Conservation (phyloP, 2,888 invertebrate species). For the Nemotelus nigrinus region DNA sequence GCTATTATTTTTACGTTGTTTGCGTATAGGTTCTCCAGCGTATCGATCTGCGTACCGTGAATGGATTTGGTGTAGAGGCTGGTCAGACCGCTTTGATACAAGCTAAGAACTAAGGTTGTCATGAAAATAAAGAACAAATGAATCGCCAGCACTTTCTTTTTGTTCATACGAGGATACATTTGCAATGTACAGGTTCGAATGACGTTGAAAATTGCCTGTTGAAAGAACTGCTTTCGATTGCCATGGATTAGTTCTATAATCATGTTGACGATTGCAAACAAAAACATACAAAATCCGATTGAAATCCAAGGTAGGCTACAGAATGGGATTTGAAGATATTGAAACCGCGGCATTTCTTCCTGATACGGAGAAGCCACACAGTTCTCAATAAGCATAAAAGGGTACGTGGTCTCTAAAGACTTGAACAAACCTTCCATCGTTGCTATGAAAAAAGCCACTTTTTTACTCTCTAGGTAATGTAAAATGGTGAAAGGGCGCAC, state of each 20-base stretch:
- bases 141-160: background rate
- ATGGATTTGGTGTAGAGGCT: background rate
- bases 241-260: too few species aligned
- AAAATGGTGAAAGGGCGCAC: background rate
- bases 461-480: background rate
- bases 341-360: background rate
- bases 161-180: too few species aligned
- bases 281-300: too few species aligned
- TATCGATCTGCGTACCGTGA: background rate
- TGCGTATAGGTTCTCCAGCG: background rate
- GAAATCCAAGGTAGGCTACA: background rate
- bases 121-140: background rate
- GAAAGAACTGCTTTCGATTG: too few species aligned
- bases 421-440: background rate
- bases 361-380: background rate
- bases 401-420: background rate
- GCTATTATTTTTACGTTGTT: too few species aligned
- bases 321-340: background rate
- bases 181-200: too few species aligned
- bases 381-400: background rate
- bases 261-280: too few species aligned
- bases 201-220: too few species aligned
- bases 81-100: background rate
- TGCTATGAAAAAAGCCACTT: background rate
- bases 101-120: background rate